A percentile compares a stretch with the other conserved stretches of the same genome.
Conservation (phyloP, 2,113 vertebrate genomes). For the Oriolus oriolus region DNA sequence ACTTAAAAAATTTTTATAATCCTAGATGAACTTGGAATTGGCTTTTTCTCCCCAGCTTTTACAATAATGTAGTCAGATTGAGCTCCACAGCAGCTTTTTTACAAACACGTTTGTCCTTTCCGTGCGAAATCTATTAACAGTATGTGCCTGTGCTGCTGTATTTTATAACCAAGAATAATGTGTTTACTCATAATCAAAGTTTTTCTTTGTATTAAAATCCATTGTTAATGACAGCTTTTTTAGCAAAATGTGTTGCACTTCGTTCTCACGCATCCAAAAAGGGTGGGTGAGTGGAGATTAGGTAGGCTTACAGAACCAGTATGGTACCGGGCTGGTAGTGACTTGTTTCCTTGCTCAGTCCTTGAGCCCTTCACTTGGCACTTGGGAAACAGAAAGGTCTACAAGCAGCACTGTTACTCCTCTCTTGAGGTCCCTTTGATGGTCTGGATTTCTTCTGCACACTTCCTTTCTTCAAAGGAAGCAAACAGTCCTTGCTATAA, state of each 20-base stretch:
- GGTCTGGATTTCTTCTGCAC: not conserved
- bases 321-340: not conserved
- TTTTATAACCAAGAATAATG: not conserved
- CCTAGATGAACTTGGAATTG: not conserved
- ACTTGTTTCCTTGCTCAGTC: not conserved
- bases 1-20: not conserved
- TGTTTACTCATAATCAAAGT: not conserved
- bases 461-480: not conserved
- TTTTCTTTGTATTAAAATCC: not conserved
- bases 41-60: not conserved
- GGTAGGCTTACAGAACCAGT: not conserved
- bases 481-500: not conserved
- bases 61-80: not conserved
- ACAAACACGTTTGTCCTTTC: not conserved
- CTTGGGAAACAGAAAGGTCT: not conserved
- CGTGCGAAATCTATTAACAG: not conserved
- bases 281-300: not conserved
- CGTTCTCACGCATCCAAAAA: not conserved
- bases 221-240: not conserved
- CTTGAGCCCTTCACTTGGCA: not conserved
- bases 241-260: not conserved
- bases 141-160: not conserved
- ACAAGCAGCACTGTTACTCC: not conserved
- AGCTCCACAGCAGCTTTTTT: not conserved
- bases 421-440: not conserved